Conservation (phyloP, 1,140 invertebrate genomes). For the Aphis gossypii region DNA sequence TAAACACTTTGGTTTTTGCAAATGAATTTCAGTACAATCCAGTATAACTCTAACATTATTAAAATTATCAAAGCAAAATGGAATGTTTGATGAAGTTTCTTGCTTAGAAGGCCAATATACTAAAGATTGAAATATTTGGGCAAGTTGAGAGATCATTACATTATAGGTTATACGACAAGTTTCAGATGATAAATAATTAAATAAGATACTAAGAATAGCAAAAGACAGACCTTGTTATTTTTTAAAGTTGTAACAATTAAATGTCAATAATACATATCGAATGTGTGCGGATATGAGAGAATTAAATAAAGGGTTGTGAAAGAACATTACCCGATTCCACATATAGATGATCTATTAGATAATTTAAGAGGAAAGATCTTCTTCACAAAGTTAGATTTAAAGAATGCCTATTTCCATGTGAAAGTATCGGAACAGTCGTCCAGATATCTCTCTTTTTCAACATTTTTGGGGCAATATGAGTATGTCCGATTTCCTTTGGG, state of each 20-base stretch:
- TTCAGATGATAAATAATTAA: neutral
- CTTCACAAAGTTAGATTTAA: constrained; percentile 34
- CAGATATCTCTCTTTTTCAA: constrained; percentile 19
- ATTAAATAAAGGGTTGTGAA: constrained; percentile 3
- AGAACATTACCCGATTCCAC: neutral
- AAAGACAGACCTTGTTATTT: constrained; percentile 12
- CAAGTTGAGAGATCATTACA: neutral
- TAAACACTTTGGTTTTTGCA: constrained; percentile 19
- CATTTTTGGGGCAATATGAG: constrained; percentile 13
- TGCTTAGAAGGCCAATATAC: constrained; percentile 34
- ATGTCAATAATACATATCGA: neutral
- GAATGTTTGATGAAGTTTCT: constrained; percentile 7
- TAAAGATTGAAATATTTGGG: neutral
- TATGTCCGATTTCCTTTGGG: constrained; percentile 11
- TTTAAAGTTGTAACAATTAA: too few species aligned
- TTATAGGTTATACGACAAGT: neutral
- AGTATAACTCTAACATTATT: neutral
- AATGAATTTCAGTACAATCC: neutral
- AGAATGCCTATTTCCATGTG: constrained; percentile 12
- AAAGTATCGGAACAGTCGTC: neutral
- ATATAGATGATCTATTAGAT: constrained; percentile 27
- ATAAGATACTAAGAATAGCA: neutral
- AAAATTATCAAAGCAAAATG: constrained; percentile 23
- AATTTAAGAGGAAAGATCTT: neutral
- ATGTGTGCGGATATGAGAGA: constrained; percentile 27